A percentile compares a stretch with the other conserved stretches of the same genome.
phyloP scores from a whole-genome alignment of 2,113 vertebrate genomes.

The Irena cyanogastra region DNA sequence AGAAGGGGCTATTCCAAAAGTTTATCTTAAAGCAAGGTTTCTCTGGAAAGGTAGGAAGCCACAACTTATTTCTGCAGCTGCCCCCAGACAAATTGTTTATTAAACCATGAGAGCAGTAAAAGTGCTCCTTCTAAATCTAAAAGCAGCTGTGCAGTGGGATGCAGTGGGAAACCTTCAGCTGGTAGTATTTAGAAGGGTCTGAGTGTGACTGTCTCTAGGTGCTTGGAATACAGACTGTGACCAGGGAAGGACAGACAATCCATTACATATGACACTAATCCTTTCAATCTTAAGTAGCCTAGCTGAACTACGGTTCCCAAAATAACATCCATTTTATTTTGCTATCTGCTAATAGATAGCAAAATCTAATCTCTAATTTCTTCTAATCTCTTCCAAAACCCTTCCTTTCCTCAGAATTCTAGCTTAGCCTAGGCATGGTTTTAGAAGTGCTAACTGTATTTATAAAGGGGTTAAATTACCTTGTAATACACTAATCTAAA shows the following conservation, averaged over 20 bases:
- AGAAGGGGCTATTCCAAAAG: not conserved
- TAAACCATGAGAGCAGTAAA: slow-evolving; percentile 9
- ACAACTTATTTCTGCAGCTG: slow-evolving; percentile 6
- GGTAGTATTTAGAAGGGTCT: slow-evolving; percentile 19
- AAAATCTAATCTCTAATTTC: too few species aligned
- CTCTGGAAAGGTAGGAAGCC: not conserved
- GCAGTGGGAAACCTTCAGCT: slow-evolving; percentile 62
- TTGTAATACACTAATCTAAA: slow-evolving; percentile 36
- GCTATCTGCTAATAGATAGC: not conserved
- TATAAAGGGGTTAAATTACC: slow-evolving; percentile 43
- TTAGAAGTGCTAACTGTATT: not conserved
- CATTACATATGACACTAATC: slow-evolving; percentile 45
- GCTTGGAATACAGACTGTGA: slow-evolving; percentile 34
- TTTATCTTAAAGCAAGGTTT: not conserved
- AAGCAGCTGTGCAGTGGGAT: slow-evolving; percentile 48
- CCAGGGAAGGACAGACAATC: slow-evolving; percentile 34
- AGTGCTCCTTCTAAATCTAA: not conserved
- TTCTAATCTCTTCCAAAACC: not conserved
- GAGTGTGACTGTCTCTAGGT: slow-evolving; percentile 33
- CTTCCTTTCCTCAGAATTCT: not conserved
- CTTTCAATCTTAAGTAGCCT: slow-evolving; percentile 43
- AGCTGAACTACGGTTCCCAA: not conserved
- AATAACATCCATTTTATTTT: slow-evolving; percentile 7
- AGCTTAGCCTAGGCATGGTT: not conserved
- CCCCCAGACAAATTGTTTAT: slow-evolving; percentile 20